Conservation (phyloP, 1,140 invertebrate genomes). For the Drosophila murphyi region DNA sequence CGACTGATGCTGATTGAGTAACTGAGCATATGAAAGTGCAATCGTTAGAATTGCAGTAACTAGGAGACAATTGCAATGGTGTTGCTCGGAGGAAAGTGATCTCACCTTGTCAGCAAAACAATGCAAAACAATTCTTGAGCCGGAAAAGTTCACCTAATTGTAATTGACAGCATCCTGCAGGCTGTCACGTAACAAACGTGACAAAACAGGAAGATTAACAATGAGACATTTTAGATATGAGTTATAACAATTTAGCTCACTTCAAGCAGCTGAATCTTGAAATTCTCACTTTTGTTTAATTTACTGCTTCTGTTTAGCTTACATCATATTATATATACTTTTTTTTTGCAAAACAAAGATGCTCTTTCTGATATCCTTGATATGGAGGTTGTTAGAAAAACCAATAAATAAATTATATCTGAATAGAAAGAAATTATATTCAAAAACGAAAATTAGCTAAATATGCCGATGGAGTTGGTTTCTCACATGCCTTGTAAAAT, state of each 20-base stretch:
- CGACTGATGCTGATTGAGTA: slow-evolving; percentile 29
- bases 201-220: slow-evolving; percentile 35
- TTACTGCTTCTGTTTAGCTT: no score
- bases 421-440: no score
- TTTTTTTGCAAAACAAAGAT: no score
- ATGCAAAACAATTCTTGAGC: slow-evolving; percentile 33
- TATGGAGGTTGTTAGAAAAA: no score
- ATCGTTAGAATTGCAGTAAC: slow-evolving; percentile 43
- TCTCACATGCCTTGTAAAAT: neutral
- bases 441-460: no score
- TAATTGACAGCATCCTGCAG: slow-evolving; percentile 73
- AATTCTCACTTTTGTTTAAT: neutral
- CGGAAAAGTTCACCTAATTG: slow-evolving; percentile 59
- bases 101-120: slow-evolving; percentile 53
- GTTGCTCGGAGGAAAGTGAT: slow-evolving; percentile 34
- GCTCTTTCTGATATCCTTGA: no score
- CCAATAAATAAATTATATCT: no score
- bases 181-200: slow-evolving; percentile 22
- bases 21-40: slow-evolving; percentile 45
- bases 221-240: neutral
- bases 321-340: no score
- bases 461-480: neutral
- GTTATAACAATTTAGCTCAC: slow-evolving; percentile 16
- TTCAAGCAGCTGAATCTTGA: neutral
- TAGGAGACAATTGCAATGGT: slow-evolving; percentile 62